Evolutionary conservation across 2,888 invertebrate genomes (phyloP), one percentile per base, ranked within the genome.

Genomic region (Choristoneura rosaceana): DNA sequence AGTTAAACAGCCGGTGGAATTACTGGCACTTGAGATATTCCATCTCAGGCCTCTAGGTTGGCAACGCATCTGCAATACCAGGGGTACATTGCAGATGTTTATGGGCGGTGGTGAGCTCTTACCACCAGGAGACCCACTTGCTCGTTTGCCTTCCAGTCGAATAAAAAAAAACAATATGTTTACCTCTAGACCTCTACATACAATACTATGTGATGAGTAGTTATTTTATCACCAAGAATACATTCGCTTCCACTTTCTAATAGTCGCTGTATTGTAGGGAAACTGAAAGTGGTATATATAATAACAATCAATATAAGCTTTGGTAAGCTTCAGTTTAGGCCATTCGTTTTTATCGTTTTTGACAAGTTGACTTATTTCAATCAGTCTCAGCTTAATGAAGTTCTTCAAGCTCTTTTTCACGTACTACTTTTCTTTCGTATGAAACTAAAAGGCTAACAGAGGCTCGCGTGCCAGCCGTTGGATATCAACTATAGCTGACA

Each of bases 401-500:
- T 4, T 4, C 14, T 47, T 47, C 4, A 4, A 47, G 47, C 2
- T 47, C 47, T 5, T 14, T 14, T n/a, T 14, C 47, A 47, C 47
- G n/a, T 47, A 47, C 47, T 2, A 43, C 43, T 12, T 25, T 55
- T 55, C 12, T 64, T 64, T 50, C 4, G 12, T 10, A 50, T 34
- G 4, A 50, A 64, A 25, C 34, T n/a, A 50, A 15, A n/a, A 64
- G 64, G 10, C 34, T 15, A 15, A 64, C 15, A 33, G 34, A 15
- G n/a, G 12, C 5, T 64, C 14, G 25, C 65, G 14, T 66, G 38
- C 81, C 78, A 79, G 80, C 78, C 81, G 81, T 86, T 90, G 87
- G 88, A 91, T 90, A 87, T 86, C 79, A 81, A 86, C 87, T 88
- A 85, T 86, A 85, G 82, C 85, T 81, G 85, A 86, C 85, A 90